Base-by-base conservation (phyloP, 2,113 vertebrate species). In the Ibidorhyncha struthersii region DNA sequence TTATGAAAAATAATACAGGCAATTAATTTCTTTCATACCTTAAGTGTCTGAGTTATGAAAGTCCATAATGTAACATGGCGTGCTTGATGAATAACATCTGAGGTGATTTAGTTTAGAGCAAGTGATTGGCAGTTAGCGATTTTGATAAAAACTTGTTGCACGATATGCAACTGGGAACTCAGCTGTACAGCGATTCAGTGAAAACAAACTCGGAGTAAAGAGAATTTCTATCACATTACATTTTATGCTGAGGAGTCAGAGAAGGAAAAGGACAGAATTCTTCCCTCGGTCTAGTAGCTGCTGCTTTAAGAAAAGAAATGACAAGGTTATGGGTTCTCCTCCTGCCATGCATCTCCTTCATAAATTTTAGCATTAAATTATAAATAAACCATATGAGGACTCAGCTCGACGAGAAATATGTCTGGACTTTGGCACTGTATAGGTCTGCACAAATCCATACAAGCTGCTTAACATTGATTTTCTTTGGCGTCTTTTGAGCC, bases 391-490 rank as follows among this genome's bases (percentile, higher is more conserved):
- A 97, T 97, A 93, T 0, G 62, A 96, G 53, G 93, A 82, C 71
- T 91, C 91, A 73, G 93, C 84, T 96, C 95, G 85, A 96, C 34
- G 53, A 96, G 96, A 97, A 97, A 95, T 96, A 97, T 90, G 94
- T 96, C 96, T 97, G 97, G 95, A 96, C 89, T 97, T 97, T 94
- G 91, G 97, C 95, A 96, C 87, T 94, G 53, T 50, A 70, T 49
- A 91, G 95, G 78, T 70, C 94, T 97, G 93, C 95, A 97, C 94
- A 96, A 91, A 96, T 95, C 96, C 94, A 97, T 94, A 95, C 58
- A 70, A 91, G 94, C 95, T 94, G 96, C 95, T 95, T 97, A 97
- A 95, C 91, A 97, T 96, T 96, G 96, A 97, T 97, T 97, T 97
- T 97, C 94, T 80, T 96, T 97, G 97, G 96, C 93, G 87, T 96